These are phyloP conservation scores for Aricia agestis DNA, from an alignment of 1,140 invertebrate species.

Conservation along the genomic window DNA sequence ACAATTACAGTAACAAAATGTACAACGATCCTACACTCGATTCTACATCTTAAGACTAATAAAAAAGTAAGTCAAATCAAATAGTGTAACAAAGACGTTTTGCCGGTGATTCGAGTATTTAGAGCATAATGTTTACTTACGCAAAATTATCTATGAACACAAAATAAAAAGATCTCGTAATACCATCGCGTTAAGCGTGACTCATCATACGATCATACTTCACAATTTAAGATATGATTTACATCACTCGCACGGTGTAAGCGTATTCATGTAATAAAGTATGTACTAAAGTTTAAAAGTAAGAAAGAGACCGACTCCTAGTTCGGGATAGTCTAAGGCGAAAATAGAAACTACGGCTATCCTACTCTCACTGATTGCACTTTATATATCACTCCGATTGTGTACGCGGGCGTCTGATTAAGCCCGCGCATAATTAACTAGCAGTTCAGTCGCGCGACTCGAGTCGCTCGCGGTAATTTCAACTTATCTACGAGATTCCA, in stretches of 20 bases:
- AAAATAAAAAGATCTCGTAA: constrained; percentile 28
- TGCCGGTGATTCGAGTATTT: constrained; percentile 32
- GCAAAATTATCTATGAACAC: constrained; percentile 33
- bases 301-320: neutral
- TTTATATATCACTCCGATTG: constrained; percentile 21
- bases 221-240: constrained; percentile 56
- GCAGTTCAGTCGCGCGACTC: constrained; percentile 17
- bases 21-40: constrained; percentile 9
- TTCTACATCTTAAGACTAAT: constrained; percentile 8
- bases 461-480: neutral
- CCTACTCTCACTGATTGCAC: constrained; percentile 22
- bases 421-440: constrained; percentile 18
- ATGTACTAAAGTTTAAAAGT: neutral
- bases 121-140: constrained; percentile 21
- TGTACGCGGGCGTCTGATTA: neutral
- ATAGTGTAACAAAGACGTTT: neutral
- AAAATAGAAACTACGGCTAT: constrained; percentile 18
- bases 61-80: constrained; percentile 6
- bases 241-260: constrained; percentile 47
- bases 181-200: constrained; percentile 20
- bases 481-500: constrained; percentile 31
- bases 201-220: constrained; percentile 30
- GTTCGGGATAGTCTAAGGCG: constrained; percentile 18
- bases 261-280: constrained; percentile 1
- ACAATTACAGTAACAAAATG: constrained; percentile 14